Evolutionary conservation across 1,140 invertebrate species (phyloP).

Genomic region (Arctopsyche grandis): DNA sequence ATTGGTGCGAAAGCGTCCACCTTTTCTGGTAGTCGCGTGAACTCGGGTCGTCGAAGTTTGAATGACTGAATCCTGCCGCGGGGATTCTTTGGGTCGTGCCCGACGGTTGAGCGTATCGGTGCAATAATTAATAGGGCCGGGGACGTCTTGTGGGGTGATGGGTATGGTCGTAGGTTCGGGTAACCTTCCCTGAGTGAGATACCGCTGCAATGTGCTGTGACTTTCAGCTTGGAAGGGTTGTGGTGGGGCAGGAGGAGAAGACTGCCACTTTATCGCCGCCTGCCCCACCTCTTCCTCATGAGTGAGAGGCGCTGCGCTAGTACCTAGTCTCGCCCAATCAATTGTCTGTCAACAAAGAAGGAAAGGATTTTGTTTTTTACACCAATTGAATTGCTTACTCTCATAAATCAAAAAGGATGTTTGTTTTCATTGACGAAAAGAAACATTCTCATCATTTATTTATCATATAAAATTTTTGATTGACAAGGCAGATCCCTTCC

Average conservation of each 20-base stretch:
- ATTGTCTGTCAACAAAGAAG: conserved; percentile 76
- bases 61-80: conserved; percentile 53
- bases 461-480: conserved; percentile 46
- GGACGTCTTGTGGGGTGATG: neutral
- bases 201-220: conserved; percentile 51
- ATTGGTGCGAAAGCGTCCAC: conserved; percentile 70
- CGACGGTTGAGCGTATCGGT: conserved; percentile 43
- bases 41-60: conserved; percentile 51
- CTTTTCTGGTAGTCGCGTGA: conserved; percentile 63
- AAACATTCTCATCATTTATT: conserved; percentile 48
- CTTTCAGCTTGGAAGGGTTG: conserved; percentile 33
- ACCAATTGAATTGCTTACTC: conserved; percentile 43
- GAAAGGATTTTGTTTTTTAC: conserved; percentile 69
- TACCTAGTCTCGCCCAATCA: conserved; percentile 59
- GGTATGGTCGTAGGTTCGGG: conserved; percentile 25
- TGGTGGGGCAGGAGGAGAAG: conserved; percentile 38
- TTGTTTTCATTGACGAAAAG: conserved; percentile 47
- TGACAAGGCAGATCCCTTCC: conserved; percentile 62
- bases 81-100: conserved; percentile 49
- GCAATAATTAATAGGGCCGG: conserved; percentile 46
- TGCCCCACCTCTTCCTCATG: conserved; percentile 32
- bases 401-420: conserved; percentile 43
- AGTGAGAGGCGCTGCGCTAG: conserved; percentile 33
- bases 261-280: conserved; percentile 37
- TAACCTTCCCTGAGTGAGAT: conserved; percentile 46